Evolutionary conservation across 2,888 invertebrate species (phyloP).

Genomic region (Conomelus anceps): DNA sequence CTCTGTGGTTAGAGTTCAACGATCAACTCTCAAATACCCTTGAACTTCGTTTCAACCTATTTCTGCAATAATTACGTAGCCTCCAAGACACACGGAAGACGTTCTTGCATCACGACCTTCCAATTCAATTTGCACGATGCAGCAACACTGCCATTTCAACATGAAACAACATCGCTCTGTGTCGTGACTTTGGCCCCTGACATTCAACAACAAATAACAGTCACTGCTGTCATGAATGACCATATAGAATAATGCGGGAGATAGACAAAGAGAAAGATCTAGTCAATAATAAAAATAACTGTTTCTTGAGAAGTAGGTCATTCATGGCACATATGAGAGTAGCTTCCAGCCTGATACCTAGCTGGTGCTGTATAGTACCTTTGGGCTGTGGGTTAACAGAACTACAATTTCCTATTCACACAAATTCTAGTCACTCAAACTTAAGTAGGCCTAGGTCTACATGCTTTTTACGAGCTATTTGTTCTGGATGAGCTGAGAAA

Average conservation of each 20-base stretch:
- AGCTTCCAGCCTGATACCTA: neutral
- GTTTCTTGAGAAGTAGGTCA: neutral
- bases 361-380: neutral
- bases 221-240: neutral
- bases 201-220: neutral
- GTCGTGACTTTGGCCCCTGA: neutral
- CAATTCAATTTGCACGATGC: neutral
- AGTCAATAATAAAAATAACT: neutral
- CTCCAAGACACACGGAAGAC: neutral
- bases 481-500: neutral
- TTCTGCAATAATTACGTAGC: neutral
- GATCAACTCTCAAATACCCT: neutral
- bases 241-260: neutral
- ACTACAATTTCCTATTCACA: neutral
- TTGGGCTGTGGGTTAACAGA: neutral
- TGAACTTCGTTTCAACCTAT: neutral
- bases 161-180: neutral
- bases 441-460: neutral
- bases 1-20: neutral
- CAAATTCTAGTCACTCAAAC: neutral
- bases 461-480: neutral
- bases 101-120: neutral
- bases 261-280: neutral
- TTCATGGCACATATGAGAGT: neutral
- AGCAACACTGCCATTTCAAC: neutral